Evolutionary conservation across 2,113 vertebrate species (phyloP).

Genomic region (Macrotis lagotis): DNA sequence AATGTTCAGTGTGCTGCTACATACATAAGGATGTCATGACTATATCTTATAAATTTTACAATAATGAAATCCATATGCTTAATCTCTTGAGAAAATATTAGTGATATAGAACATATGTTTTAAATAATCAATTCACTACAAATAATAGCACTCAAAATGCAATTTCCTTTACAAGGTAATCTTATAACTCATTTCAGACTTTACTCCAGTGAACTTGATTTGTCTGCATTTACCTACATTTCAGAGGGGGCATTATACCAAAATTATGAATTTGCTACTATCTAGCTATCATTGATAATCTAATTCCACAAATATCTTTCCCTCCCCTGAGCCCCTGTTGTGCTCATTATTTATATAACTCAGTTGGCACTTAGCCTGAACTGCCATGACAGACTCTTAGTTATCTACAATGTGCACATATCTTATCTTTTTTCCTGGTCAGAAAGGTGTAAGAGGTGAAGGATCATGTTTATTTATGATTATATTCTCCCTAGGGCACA

Average conservation of each 20-base stretch:
- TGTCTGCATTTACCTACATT: neutral
- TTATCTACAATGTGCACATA: neutral
- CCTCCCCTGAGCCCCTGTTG: neutral
- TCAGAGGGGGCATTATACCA: neutral
- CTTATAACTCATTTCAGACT: neutral
- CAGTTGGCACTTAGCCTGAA: neutral
- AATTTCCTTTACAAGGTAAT: neutral
- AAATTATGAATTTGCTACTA: neutral
- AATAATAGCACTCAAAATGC: neutral
- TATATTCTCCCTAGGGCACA: neutral
- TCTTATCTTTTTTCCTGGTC: neutral
- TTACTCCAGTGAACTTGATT: neutral
- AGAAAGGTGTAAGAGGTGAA: neutral
- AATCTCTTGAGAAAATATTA: conserved; percentile 38
- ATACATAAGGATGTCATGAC: conserved; percentile 8
- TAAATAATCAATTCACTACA: neutral
- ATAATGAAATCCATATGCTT: conserved; percentile 31
- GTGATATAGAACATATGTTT: neutral
- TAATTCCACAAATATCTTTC: neutral
- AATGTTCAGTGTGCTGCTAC: neutral
- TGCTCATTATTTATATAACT: neutral
- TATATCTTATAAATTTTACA: conserved; percentile 11
- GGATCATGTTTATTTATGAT: neutral
- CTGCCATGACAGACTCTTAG: neutral
- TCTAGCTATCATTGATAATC: neutral